phyloP scores from a whole-genome alignment of 1,140 invertebrate genomes.

The Listronotus bonariensis region DNA sequence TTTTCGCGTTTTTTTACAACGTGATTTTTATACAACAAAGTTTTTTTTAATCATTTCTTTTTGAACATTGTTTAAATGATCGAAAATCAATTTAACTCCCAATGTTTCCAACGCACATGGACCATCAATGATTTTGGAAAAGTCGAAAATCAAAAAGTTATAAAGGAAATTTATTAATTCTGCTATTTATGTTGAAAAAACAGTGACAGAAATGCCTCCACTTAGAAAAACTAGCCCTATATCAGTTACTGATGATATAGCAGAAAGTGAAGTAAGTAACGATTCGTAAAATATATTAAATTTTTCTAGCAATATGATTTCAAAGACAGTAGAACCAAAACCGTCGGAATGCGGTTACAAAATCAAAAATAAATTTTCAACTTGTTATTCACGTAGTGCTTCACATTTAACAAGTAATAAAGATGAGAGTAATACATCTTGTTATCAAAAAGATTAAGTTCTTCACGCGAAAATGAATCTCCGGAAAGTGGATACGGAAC shows the following conservation, averaged over 20 bases:
- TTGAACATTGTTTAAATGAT: conserved; percentile 17
- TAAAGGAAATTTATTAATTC: conserved; percentile 48
- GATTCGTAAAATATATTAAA: not conserved
- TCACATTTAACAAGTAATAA: not conserved
- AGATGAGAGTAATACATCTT: not conserved
- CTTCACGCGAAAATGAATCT: not conserved
- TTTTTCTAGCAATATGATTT: too few species aligned
- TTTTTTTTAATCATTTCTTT: not conserved
- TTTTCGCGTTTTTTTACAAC: conserved; percentile 9
- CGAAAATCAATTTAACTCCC: conserved; percentile 14
- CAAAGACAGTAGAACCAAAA: too few species aligned
- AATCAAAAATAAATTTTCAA: too few species aligned
- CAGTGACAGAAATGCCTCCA: conserved; percentile 28
- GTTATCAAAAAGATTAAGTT: not conserved
- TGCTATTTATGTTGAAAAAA: conserved; percentile 49
- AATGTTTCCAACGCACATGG: conserved; percentile 10
- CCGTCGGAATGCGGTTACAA: too few species aligned
- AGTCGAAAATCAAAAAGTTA: conserved; percentile 24
- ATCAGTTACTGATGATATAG: conserved; percentile 7
- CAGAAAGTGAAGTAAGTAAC: not conserved
- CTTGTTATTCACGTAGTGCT: not conserved
- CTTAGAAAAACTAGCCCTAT: conserved; percentile 34
- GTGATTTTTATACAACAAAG: conserved; percentile 19
- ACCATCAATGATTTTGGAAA: conserved; percentile 16
- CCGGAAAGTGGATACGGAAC: conserved; percentile 23